Evolutionary conservation across 2,888 invertebrate species (phyloP), one percentile per base, ranked within the genome.

Genomic region (Brachynemurus nebulosus): DNA sequence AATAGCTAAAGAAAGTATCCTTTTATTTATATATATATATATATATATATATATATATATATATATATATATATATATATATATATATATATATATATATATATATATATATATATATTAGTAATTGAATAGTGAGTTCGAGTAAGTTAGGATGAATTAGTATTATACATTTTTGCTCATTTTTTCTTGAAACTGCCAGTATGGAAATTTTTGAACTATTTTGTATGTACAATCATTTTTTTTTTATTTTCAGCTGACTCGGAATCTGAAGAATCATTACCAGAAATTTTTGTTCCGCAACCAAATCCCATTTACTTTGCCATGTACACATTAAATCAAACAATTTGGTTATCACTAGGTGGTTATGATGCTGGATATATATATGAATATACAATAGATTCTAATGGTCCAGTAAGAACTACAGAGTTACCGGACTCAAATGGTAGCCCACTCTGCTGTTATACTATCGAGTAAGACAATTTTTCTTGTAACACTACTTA

Each of bases 321-420:
- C 19, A 66, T 70, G 47, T 76, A 74, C 47, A 69, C 72, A 0
- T 50, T 53, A 2, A 60, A 64, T 2, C 57, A 67, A 17, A 72
- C 70, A 1, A 61, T 80, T 44, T 76, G 76, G 74, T 50, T 79
- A 1, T 74, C 76, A 1, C 68, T 79, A 66, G 69, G 65, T 2
- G 80, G 76, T 9, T 80, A 69, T 51, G 80, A 80, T 57, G 72
- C 78, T 3, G 80, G 80, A 18, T 80, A 74, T 51, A 66, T 79
- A 48, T 80, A 80, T 53, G 78, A 79, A 59, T 72, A 71, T 52
- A 55, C 56, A 18, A 67, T 71, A 25, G 64, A 65, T 16, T 59
- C 64, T 37, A 58, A 62, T 1, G 64, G 67, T 19, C 72, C 73
- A 1, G 48, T 64, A 2, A 58, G 54, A 33, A 69, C 66, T 50